Conservation (phyloP, 2,113 vertebrate species). For the Ceuthmochares aereus region DNA sequence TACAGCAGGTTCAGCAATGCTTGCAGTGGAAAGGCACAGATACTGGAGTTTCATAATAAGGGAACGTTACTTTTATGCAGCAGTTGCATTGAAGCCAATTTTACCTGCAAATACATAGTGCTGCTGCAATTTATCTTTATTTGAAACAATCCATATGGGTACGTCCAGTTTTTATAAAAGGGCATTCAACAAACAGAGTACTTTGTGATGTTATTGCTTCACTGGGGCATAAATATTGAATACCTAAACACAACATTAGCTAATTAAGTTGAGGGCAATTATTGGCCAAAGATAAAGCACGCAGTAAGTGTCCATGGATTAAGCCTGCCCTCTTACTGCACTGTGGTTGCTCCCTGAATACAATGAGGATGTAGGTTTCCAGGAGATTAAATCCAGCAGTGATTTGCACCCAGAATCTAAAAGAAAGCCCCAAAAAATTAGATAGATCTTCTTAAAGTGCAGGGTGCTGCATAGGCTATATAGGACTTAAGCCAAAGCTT, state of each 20-base stretch:
- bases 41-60: background rate
- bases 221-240: constrained; percentile 2
- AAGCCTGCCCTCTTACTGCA: constrained; percentile 42
- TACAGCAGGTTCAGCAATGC: background rate
- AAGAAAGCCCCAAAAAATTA: background rate
- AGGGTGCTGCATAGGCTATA: background rate
- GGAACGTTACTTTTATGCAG: background rate
- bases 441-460: background rate
- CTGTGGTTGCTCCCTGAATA: background rate
- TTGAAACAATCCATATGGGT: background rate
- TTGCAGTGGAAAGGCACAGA: background rate
- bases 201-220: background rate
- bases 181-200: background rate
- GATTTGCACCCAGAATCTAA: background rate
- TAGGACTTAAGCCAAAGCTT: background rate
- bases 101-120: background rate
- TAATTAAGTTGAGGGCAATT: constrained; percentile 38
- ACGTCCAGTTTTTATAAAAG: constrained; percentile 11
- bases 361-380: constrained; percentile 23
- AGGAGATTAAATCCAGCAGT: constrained; percentile 3
- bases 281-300: background rate
- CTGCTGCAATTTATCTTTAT: constrained; percentile 1
- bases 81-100: background rate
- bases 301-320: background rate
- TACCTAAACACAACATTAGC: constrained; percentile 8